Evolutionary conservation across 1,140 invertebrate genomes (phyloP).

Genomic region (Phocides pigmalion): DNA sequence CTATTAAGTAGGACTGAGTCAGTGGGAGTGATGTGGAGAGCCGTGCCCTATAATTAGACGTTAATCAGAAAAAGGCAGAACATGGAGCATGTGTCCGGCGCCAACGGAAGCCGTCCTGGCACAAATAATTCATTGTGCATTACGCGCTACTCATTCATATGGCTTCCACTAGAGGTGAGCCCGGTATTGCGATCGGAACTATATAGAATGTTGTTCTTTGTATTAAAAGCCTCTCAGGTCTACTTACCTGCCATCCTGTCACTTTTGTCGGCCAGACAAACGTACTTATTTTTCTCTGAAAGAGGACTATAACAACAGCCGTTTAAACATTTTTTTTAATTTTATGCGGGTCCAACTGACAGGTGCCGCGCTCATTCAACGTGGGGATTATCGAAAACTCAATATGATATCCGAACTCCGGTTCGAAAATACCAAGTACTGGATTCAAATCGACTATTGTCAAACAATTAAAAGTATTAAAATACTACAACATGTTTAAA

Average conservation of each 20-base stretch:
- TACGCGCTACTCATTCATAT: slow-evolving; percentile 73
- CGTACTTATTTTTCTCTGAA: slow-evolving; percentile 2
- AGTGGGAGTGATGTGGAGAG: slow-evolving; percentile 69
- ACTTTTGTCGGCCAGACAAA: slow-evolving; percentile 18
- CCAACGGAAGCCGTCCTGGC: slow-evolving; percentile 75
- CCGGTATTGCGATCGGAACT: slow-evolving; percentile 20
- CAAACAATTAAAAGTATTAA: neutral
- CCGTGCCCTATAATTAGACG: slow-evolving; percentile 80
- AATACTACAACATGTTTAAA: neutral
- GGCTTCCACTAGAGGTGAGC: slow-evolving; percentile 48
- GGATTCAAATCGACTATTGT: no score
- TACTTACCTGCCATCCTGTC: slow-evolving; percentile 24
- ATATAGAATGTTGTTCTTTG: slow-evolving; percentile 22
- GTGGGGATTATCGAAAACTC: neutral
- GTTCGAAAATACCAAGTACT: no score
- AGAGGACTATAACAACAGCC: neutral
- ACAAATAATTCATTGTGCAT: slow-evolving; percentile 76
- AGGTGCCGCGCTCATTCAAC: neutral
- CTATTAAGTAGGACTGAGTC: slow-evolving; percentile 68
- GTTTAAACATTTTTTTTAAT: neutral
- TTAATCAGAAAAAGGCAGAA: slow-evolving; percentile 81
- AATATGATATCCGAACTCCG: no score
- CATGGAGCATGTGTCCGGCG: slow-evolving; percentile 72
- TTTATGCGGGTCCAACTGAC: neutral
- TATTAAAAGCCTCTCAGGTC: slow-evolving; percentile 12